Evolutionary conservation across 2,113 vertebrate genomes (phyloP), one percentile per base, ranked within the genome.

Genomic region (Eonycteris spelaea): DNA sequence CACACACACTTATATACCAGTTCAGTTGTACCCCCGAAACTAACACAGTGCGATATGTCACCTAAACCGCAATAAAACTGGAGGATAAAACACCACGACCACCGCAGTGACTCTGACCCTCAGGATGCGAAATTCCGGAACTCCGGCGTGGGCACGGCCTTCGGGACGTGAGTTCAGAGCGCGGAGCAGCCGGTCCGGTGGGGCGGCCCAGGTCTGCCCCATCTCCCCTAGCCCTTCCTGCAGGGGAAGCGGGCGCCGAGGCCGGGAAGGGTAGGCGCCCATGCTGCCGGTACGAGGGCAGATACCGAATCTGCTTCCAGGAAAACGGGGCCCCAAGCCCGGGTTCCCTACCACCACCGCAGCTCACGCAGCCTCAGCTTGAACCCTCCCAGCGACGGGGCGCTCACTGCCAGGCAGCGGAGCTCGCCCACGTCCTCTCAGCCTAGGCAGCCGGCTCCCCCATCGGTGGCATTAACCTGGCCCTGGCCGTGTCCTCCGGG

Each of bases 311-410:
- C 57, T n/a, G 11, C 63, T 71, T 71, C 71, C 24, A 21, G 59
- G 43, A 12, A 38, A 71, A 15, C 24, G 3, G 55, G 55, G 55
- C 73, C 33, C 24, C 15, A 28, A 33, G 30, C 21, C 15, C 11
- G 6, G 57, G 51, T 18, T 78, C 71, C 53, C 26, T 19, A 3
- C 43, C 30, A 6, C n/a, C 59, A 24, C 7, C 45, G 59, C 5
- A 1, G n/a, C 82, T 86, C 70, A 1, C 33, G 18, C 30, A n/a
- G 24, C 35, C 67, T 80, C 74, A 2, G 30, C 82, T 30, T 15
- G 43, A 16, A 28, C 2, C 5, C 21, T 40, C n/a, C 82, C n/a
- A 12, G 53, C 0, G 13, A 77, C 0, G 0, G 40, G 51, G 21
- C 33, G 75, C 75, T 87, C 68, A 21, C 18, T 59, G 5, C 61